Percentiles rank a stretch among this genome's conserved stretches.
phyloP scores from a whole-genome alignment of 1,140 invertebrate species.

The Hycleus phaleratus region DNA sequence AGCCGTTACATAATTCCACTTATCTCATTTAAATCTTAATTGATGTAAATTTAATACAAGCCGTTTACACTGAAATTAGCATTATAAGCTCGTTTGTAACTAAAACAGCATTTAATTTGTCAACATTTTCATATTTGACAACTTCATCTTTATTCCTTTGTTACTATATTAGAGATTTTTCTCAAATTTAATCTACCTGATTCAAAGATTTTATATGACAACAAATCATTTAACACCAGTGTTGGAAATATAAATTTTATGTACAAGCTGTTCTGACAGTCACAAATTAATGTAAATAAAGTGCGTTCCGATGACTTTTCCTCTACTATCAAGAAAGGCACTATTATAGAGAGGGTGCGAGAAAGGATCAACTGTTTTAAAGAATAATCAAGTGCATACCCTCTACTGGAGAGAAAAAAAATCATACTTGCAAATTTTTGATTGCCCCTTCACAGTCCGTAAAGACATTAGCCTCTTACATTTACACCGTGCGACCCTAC shows the following conservation, averaged over 20 bases:
- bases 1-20: slow-evolving; percentile 2
- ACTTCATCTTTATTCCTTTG: neutral
- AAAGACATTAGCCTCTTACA: slow-evolving; percentile 42
- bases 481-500: slow-evolving; percentile 22
- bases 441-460: slow-evolving; percentile 39
- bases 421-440: slow-evolving; percentile 42
- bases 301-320: slow-evolving; percentile 38
- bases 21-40: slow-evolving; percentile 18
- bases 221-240: too few relatives aligned
- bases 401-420: slow-evolving; percentile 30
- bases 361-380: slow-evolving; percentile 38
- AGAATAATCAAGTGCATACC: slow-evolving; percentile 37
- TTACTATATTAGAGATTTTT: neutral
- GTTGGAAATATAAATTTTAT: slow-evolving; percentile 29
- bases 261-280: slow-evolving; percentile 35
- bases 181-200: too few relatives aligned
- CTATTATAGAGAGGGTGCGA: slow-evolving; percentile 18
- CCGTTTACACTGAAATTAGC: slow-evolving; percentile 10
- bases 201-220: too few relatives aligned
- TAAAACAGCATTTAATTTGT: slow-evolving; percentile 10
- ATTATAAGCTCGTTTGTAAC: slow-evolving; percentile 12
- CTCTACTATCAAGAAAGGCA: slow-evolving; percentile 29
- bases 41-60: slow-evolving; percentile 15
- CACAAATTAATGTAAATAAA: slow-evolving; percentile 38
- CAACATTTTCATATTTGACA: slow-evolving; percentile 10